phyloP scores from a whole-genome alignment of 2,113 vertebrate genomes.

The Oncorhynchus masou region DNA sequence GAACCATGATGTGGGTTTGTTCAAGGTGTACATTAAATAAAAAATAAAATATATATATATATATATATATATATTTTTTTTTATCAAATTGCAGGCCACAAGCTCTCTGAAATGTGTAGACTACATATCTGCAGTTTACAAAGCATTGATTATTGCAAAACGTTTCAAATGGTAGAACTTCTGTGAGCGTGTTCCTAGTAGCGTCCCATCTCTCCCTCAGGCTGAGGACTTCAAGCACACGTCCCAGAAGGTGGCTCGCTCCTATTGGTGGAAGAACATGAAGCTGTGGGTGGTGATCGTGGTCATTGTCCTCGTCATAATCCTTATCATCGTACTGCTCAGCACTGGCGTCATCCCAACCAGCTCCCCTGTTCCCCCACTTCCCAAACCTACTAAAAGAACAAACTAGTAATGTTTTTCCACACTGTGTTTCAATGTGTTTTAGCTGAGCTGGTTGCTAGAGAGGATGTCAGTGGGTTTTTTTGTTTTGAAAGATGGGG shows the following conservation, averaged over 20 bases:
- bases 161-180: background rate
- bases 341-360: conserved; percentile 82
- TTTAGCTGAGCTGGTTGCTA: background rate
- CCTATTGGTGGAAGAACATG: conserved; percentile 94
- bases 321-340: conserved; percentile 85
- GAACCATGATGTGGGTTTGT: no score
- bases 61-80: no score
- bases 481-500: background rate
- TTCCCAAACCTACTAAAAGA: background rate
- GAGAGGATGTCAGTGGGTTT: background rate
- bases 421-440: background rate
- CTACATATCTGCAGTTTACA: no score
- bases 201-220: conserved; percentile 56
- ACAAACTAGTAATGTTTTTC: conserved; percentile 5
- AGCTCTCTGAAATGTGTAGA: no score
- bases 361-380: background rate
- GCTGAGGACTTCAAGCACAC: conserved; percentile 93
- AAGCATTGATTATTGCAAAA: no score
- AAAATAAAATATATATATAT: no score
- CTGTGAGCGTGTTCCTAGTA: background rate
- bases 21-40: no score
- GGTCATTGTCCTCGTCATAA: conserved; percentile 76
- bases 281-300: conserved; percentile 86
- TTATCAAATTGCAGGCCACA: no score
- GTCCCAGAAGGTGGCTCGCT: conserved; percentile 86